A percentile compares a stretch with the other conserved stretches of the same genome.
Evolutionary conservation across 2,888 invertebrate genomes (phyloP).

Genomic region (Dione vanillae): DNA sequence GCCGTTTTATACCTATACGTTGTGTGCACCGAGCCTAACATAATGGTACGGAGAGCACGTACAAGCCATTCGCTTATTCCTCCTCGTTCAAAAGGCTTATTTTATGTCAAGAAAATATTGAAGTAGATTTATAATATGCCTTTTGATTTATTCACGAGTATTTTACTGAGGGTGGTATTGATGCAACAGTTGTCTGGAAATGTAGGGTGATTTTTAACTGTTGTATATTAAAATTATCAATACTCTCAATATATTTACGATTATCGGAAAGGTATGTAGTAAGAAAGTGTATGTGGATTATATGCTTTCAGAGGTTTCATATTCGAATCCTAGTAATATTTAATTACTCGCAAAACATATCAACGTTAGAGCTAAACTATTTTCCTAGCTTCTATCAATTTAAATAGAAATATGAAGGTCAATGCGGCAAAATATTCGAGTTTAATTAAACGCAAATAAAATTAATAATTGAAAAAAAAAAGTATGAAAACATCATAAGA

Average conservation of each 20-base stretch:
- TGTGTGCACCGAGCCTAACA: slow-evolving; percentile 51
- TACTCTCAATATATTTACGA: neutral
- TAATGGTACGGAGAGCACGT: slow-evolving; percentile 52
- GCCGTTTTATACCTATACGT: slow-evolving; percentile 49
- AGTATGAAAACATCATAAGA: slow-evolving; percentile 11
- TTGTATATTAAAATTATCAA: slow-evolving; percentile 13
- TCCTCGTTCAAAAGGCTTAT: slow-evolving; percentile 51
- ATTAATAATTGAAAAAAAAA: slow-evolving; percentile 16
- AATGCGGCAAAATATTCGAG: slow-evolving; percentile 16
- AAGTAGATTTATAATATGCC: slow-evolving; percentile 50
- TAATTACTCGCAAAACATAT: neutral
- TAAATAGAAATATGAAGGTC: slow-evolving; percentile 12
- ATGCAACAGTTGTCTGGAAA: slow-evolving; percentile 46
- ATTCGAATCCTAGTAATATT: neutral
- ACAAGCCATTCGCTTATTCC: slow-evolving; percentile 51
- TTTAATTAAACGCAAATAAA: slow-evolving; percentile 19
- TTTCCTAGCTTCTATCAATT: neutral
- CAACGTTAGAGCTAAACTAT: neutral
- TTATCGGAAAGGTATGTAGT: neutral
- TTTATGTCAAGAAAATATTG: slow-evolving; percentile 49
- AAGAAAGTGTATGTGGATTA: neutral
- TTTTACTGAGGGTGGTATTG: slow-evolving; percentile 33
- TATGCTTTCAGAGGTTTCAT: neutral
- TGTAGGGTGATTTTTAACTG: slow-evolving; percentile 21
- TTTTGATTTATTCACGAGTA: slow-evolving; percentile 47